These are phyloP conservation scores for Tetheella fluctuosa DNA, from an alignment of 2,888 invertebrate species.

Conservation along the genomic window DNA sequence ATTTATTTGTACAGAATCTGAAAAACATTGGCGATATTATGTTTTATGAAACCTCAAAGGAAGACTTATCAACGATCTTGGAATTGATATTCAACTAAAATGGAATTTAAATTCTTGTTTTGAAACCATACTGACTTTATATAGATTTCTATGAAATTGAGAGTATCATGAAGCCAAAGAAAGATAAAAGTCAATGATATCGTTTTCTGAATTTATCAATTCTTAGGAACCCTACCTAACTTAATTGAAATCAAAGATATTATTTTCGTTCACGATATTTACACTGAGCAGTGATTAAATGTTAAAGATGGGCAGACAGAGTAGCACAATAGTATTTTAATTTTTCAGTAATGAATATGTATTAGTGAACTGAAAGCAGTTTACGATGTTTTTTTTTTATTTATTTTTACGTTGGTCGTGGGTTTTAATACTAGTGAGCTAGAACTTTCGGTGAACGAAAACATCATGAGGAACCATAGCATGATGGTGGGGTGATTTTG, in stretches of 20 bases:
- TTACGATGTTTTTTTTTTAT: no score
- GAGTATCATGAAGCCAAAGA: neutral
- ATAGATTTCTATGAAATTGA: neutral
- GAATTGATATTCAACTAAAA: constrained; percentile 12
- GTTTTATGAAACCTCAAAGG: constrained; percentile 6
- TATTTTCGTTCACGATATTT: neutral
- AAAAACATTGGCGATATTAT: neutral
- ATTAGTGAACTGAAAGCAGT: no score
- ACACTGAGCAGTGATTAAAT: neutral
- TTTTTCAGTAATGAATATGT: no score
- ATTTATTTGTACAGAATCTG: neutral
- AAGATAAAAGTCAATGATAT: neutral
- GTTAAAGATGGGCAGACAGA: no score
- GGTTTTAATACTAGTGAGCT: no score
- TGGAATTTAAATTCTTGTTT: constrained; percentile 7
- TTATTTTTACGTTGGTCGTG: no score
- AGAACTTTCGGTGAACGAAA: no score
- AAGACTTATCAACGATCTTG: constrained; percentile 3
- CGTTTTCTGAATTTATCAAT: neutral
- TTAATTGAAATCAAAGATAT: neutral
- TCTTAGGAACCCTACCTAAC: no score
- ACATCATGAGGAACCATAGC: no score
- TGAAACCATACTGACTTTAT: constrained; percentile 8
- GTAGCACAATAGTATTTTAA: no score
- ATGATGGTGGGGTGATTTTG: no score